A percentile compares a stretch with the other conserved stretches of the same genome.
These are phyloP conservation scores for Tricholauxania praeusta DNA, from an alignment of 2,888 invertebrate species.

Conservation along the genomic window DNA sequence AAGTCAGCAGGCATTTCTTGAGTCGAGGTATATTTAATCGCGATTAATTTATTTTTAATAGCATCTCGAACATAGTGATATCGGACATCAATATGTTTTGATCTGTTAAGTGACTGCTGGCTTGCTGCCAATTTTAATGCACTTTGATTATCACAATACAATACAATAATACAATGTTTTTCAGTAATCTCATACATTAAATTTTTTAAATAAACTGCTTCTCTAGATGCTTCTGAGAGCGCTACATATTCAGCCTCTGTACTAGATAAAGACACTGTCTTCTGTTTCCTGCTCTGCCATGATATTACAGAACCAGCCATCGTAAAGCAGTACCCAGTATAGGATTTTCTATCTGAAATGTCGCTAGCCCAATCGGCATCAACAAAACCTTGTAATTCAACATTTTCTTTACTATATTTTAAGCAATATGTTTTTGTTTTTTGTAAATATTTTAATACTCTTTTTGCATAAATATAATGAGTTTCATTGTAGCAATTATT, in stretches of 20 bases:
- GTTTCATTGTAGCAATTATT: neutral
- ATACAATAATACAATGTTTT: slow-evolving; percentile 2
- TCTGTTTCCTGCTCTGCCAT: slow-evolving; percentile 24
- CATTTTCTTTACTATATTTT: neutral
- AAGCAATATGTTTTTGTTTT: slow-evolving; percentile 8
- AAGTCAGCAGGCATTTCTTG: slow-evolving; percentile 13
- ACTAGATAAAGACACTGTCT: slow-evolving; percentile 21
- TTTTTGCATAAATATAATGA: slow-evolving; percentile 23
- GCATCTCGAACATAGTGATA: too few relatives aligned
- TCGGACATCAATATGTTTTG: too few relatives aligned
- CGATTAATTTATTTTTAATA: too few relatives aligned
- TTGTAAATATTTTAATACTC: slow-evolving; percentile 12
- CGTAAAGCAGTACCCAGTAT: slow-evolving; percentile 24
- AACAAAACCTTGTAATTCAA: neutral
- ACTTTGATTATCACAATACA: slow-evolving; percentile 2
- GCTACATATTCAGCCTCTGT: slow-evolving; percentile 38
- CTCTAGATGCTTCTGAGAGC: slow-evolving; percentile 24
- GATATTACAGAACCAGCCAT: slow-evolving; percentile 8
- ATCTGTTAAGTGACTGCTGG: neutral
- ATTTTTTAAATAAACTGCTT: slow-evolving; percentile 29
- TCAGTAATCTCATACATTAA: neutral
- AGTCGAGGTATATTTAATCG: neutral
- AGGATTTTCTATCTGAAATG: slow-evolving; percentile 19
- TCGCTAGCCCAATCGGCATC: slow-evolving; percentile 18
- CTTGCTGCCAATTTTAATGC: slow-evolving; percentile 9